Conservation (phyloP, 1,140 invertebrate genomes). For the Euglossa dilemma region DNA sequence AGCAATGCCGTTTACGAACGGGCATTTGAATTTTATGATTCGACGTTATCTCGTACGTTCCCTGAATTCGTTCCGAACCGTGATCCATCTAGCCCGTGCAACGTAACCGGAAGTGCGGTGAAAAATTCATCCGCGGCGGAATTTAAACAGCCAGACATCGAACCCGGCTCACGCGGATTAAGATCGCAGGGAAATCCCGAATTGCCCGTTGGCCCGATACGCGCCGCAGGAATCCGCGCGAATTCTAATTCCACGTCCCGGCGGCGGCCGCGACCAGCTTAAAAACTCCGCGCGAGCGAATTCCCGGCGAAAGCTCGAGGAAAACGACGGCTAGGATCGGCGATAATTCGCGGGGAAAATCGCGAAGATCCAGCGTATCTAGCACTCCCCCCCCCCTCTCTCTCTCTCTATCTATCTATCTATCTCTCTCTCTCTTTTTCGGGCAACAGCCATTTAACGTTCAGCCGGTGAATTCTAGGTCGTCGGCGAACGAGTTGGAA, state of each 20-base stretch:
- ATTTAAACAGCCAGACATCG: background rate
- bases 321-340: background rate
- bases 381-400: too few relatives aligned
- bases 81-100: background rate
- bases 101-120: background rate
- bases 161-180: background rate
- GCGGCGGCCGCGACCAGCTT: background rate
- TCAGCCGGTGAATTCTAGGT: background rate
- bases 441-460: background rate
- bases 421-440: too few relatives aligned
- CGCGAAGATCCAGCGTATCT: too few relatives aligned
- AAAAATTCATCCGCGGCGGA: background rate
- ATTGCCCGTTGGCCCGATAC: background rate
- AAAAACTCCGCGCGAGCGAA: slow-evolving; percentile 13
- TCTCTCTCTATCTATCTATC: too few relatives aligned
- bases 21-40: background rate
- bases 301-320: background rate
- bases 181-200: background rate
- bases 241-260: slow-evolving; percentile 5
- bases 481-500: too few relatives aligned
- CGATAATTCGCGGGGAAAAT: background rate
- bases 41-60: background rate
- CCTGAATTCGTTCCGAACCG: background rate
- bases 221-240: background rate
- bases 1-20: too few relatives aligned